Percentiles rank a stretch among this genome's conserved stretches.
phyloP scores from a whole-genome alignment of 1,140 invertebrate genomes.

The Zaprionus tsacasi region DNA sequence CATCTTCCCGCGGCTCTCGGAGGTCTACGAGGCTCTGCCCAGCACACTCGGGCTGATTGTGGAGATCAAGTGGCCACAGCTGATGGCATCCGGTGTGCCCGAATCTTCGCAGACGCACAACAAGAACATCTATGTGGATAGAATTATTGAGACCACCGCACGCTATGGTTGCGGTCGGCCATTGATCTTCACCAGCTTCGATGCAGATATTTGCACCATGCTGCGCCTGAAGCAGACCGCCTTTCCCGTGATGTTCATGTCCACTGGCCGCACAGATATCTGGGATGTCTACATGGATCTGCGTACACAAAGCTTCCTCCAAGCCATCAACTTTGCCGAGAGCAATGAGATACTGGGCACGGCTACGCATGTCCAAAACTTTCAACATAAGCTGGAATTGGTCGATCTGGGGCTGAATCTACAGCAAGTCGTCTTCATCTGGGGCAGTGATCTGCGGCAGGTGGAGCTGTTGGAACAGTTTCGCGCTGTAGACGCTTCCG shows the following conservation, averaged over 20 bases:
- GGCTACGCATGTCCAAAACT: constrained; percentile 94
- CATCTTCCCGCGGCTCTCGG: constrained; percentile 94
- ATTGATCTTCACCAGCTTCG: constrained; percentile 96
- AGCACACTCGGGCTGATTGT: constrained; percentile 94
- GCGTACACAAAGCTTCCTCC: constrained; percentile 89
- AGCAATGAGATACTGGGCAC: constrained; percentile 93
- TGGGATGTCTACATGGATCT: constrained; percentile 94
- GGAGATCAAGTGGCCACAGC: constrained; percentile 98
- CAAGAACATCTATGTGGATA: constrained; percentile 94
- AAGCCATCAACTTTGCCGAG: constrained; percentile 92
- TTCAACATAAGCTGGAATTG: constrained; percentile 88
- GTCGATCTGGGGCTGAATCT: constrained; percentile 89
- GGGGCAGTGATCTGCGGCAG: constrained; percentile 97
- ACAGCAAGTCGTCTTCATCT: constrained; percentile 94
- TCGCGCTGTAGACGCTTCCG: constrained; percentile 93
- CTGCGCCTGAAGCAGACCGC: constrained; percentile 96
- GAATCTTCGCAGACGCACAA: constrained; percentile 94
- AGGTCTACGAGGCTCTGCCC: constrained; percentile 91
- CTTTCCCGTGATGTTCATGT: constrained; percentile 96
- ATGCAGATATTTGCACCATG: constrained; percentile 97
- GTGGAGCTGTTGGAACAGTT: constrained; percentile 92
- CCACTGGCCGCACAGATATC: constrained; percentile 91
- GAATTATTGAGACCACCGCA: constrained; percentile 89
- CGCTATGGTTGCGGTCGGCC: constrained; percentile 90
- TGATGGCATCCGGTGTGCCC: constrained; percentile 91